These are phyloP conservation scores for Pteruthius melanotis DNA, from an alignment of 2,113 vertebrate species.

Conservation along the genomic window DNA sequence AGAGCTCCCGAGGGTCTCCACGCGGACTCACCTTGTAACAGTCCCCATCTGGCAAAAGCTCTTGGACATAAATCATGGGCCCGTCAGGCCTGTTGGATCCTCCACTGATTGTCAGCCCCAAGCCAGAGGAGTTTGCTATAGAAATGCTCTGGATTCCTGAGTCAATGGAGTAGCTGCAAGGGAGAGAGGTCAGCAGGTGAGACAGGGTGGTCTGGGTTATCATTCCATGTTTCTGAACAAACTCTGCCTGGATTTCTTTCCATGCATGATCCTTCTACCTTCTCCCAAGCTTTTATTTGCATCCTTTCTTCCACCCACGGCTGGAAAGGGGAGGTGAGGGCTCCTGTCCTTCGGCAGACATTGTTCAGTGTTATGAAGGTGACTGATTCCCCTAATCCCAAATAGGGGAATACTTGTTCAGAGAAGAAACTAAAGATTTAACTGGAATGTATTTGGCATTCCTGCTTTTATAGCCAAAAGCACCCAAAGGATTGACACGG, in stretches of 20 bases:
- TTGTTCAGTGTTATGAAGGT: neutral
- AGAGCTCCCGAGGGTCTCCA: neutral
- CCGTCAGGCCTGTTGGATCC: slow-evolving; percentile 86
- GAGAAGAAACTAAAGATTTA: neutral
- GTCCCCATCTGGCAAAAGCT: slow-evolving; percentile 84
- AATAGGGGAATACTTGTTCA: neutral
- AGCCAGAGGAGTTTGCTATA: slow-evolving; percentile 74
- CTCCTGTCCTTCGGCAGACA: neutral
- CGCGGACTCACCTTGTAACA: slow-evolving; percentile 73
- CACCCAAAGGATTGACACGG: fast-evolving
- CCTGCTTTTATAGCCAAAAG: neutral
- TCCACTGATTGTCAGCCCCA: slow-evolving; percentile 83
- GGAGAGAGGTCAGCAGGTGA: slow-evolving; percentile 6
- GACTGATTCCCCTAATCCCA: neutral
- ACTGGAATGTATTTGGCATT: neutral
- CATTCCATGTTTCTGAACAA: neutral
- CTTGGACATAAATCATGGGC: slow-evolving; percentile 86
- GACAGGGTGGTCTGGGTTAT: neutral
- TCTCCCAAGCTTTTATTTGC: neutral
- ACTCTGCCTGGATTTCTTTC: neutral
- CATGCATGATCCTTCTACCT: neutral
- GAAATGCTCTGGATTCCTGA: slow-evolving; percentile 86
- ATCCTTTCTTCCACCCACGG: neutral
- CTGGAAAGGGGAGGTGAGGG: neutral
- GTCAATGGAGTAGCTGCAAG: slow-evolving; percentile 77